Conservation (phyloP, 1,140 invertebrate species). For the Capitella teleta region DNA sequence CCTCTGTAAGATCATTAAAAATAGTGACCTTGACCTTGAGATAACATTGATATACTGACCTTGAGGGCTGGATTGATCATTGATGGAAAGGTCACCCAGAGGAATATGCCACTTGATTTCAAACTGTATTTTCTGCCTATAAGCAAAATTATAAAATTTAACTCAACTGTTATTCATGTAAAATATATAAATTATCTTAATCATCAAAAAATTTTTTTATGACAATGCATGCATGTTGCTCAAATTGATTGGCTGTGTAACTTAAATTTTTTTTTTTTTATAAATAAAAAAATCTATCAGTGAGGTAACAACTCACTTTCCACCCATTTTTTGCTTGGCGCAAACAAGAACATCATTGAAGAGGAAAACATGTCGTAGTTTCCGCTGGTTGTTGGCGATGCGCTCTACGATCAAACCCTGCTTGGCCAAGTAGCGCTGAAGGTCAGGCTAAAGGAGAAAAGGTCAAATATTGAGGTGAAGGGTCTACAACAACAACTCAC, state of each 20-base stretch:
- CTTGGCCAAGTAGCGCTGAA: conserved; percentile 77
- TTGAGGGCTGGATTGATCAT: conserved; percentile 7
- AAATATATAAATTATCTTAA: too few species aligned
- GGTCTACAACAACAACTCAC: neutral
- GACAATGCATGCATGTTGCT: too few species aligned
- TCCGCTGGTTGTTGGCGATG: conserved; percentile 66
- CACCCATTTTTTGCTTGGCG: conserved; percentile 87
- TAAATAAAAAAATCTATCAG: too few species aligned
- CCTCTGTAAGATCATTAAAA: too few species aligned
- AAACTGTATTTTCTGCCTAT: conserved; percentile 64
- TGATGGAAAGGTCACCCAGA: conserved; percentile 54
- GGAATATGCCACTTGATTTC: conserved; percentile 85
- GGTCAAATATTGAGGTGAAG: neutral
- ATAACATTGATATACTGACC: conserved; percentile 7
- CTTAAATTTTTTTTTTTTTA: too few species aligned
- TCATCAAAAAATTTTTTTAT: too few species aligned
- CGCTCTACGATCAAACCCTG: conserved; percentile 86
- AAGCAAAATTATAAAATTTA: too few species aligned
- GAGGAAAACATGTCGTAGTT: conserved; percentile 81
- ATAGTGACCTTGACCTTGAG: too few species aligned
- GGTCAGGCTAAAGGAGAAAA: conserved; percentile 52
- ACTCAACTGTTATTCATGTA: too few species aligned
- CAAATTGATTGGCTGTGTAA: too few species aligned
- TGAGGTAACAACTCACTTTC: too few species aligned
- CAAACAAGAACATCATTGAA: conserved; percentile 91